These are phyloP conservation scores for Diploscapter pachys DNA, from an alignment of 1,140 invertebrate genomes.

Conservation along the genomic window DNA sequence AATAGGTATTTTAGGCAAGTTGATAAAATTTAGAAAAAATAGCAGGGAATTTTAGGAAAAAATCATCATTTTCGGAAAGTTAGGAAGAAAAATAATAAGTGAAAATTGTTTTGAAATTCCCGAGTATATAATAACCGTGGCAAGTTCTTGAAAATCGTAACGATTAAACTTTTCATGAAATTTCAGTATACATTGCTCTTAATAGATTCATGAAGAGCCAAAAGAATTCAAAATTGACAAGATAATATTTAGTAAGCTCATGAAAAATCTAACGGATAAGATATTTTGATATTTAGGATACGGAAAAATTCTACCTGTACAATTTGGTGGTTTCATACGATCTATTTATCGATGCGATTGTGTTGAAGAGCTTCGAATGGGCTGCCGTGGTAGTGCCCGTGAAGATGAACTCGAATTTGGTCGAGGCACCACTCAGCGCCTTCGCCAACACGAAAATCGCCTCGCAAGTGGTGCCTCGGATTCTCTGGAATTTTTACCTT, in stretches of 20 bases:
- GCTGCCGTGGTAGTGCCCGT: slow-evolving; percentile 7
- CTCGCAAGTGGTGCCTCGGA: slow-evolving; percentile 8
- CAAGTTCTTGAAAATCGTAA: too few relatives aligned
- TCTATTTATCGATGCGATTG: slow-evolving; percentile 18
- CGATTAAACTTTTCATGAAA: too few relatives aligned
- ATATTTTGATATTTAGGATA: too few relatives aligned
- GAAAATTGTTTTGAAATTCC: not conserved
- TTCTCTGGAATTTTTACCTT: not conserved
- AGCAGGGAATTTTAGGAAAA: not conserved
- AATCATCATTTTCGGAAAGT: not conserved
- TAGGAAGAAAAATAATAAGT: not conserved
- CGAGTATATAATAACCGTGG: too few relatives aligned
- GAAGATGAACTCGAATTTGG: slow-evolving; percentile 34
- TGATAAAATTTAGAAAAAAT: not conserved
- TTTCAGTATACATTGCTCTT: too few relatives aligned
- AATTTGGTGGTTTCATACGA: slow-evolving; percentile 31
- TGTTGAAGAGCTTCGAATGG: slow-evolving; percentile 20
- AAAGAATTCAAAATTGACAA: too few relatives aligned
- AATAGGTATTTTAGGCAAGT: not conserved
- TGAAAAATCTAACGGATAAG: too few relatives aligned
- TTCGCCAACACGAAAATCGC: slow-evolving; percentile 23
- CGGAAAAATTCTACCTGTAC: not conserved
- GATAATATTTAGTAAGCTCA: too few relatives aligned
- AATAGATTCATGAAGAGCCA: too few relatives aligned
- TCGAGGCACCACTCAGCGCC: not conserved